Evolutionary conservation across 1,140 invertebrate species (phyloP).

Genomic region (Drosophila lowei): DNA sequence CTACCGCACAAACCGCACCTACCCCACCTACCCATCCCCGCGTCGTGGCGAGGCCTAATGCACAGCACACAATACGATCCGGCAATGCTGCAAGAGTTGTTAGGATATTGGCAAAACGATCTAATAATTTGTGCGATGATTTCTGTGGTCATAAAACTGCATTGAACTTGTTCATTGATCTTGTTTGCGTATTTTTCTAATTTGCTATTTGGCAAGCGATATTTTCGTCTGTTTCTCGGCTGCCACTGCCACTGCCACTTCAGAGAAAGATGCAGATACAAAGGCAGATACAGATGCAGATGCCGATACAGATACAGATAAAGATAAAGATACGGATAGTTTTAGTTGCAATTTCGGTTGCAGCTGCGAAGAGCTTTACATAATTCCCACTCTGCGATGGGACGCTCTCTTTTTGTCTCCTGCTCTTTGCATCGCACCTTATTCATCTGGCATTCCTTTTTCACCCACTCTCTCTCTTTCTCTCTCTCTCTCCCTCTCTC

Average conservation of each 20-base stretch:
- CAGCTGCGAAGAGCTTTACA: constrained; percentile 47
- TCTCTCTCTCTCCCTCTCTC: constrained; percentile 33
- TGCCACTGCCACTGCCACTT: no score
- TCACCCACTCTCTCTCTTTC: constrained; percentile 1
- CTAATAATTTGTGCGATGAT: constrained; percentile 34
- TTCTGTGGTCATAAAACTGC: constrained; percentile 49
- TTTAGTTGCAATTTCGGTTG: constrained; percentile 3
- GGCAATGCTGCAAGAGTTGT: constrained; percentile 16
- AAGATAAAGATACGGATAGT: no score
- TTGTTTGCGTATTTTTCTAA: constrained; percentile 49
- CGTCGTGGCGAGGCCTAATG: no score
- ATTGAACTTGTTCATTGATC: constrained; percentile 63
- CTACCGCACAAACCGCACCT: no score
- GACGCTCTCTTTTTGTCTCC: constrained; percentile 1
- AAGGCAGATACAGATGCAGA: no score
- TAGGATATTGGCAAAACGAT: constrained; percentile 22
- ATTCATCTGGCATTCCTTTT: constrained; percentile 39
- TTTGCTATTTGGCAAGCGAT: constrained; percentile 28
- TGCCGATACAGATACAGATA: no score
- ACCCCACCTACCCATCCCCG: no score
- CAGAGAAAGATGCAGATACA: no score
- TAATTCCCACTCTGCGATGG: constrained; percentile 13
- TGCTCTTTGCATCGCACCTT: constrained; percentile 7
- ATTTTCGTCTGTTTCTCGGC: constrained; percentile 23
- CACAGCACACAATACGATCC: no score